Evolutionary conservation across 1,140 invertebrate genomes (phyloP).

Genomic region (Musca domestica): DNA sequence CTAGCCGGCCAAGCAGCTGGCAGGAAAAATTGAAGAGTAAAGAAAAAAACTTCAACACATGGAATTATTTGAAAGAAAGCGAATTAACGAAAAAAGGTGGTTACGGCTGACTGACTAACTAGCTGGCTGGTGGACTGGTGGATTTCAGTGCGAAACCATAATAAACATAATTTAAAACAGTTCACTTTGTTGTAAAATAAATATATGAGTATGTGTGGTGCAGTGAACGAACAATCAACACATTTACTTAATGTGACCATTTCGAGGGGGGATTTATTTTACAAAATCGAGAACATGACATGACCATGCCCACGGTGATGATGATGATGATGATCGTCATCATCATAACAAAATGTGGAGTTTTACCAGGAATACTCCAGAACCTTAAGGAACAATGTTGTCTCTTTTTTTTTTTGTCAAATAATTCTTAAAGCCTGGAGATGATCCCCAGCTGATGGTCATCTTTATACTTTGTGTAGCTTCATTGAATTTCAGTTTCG

Average conservation of each 20-base stretch:
- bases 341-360: background rate
- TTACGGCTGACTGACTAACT: background rate
- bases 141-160: background rate
- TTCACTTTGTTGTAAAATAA: conserved; percentile 7
- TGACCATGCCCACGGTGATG: background rate
- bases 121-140: too few relatives aligned
- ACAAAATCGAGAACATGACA: too few relatives aligned
- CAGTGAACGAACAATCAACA: background rate
- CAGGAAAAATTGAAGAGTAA: too few relatives aligned
- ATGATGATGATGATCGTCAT: background rate
- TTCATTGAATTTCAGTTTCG: too few relatives aligned
- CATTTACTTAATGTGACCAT: background rate
- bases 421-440: background rate
- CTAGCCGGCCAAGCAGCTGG: background rate
- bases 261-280: background rate
- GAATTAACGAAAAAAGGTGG: conserved; percentile 5
- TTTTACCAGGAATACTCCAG: too few relatives aligned
- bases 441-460: background rate
- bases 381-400: too few relatives aligned
- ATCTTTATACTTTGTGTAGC: too few relatives aligned
- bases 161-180: conserved; percentile 19
- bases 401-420: conserved; percentile 10
- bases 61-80: conserved; percentile 7
- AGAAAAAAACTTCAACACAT: background rate
- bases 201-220: background rate